A percentile compares a stretch with the other conserved stretches of the same genome.
These are phyloP conservation scores for Volucella bombylans DNA, from an alignment of 2,888 invertebrate genomes.

Conservation along the genomic window DNA sequence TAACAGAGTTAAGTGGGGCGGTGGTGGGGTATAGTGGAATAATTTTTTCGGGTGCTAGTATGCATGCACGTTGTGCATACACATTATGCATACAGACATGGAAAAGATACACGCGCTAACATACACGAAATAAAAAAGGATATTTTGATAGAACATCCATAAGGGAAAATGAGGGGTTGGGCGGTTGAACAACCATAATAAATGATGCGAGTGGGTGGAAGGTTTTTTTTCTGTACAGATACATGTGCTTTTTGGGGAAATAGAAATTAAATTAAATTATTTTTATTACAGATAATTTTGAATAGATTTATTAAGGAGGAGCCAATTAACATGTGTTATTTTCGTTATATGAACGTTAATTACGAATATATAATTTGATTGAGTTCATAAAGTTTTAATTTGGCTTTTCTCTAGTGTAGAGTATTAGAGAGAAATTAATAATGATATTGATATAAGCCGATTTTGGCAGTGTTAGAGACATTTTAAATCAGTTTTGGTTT, in stretches of 20 bases:
- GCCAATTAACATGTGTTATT: slow-evolving; percentile 42
- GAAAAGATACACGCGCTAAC: not conserved
- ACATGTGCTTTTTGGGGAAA: not conserved
- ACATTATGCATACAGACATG: slow-evolving; percentile 2
- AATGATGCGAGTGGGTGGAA: slow-evolving; percentile 19
- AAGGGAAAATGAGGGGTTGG: slow-evolving; percentile 9
- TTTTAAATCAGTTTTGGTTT: too few relatives aligned
- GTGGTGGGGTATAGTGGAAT: not conserved
- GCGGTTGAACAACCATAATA: slow-evolving; percentile 3
- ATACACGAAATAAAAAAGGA: slow-evolving; percentile 2
- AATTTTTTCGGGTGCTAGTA: slow-evolving; percentile 3
- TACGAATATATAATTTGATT: slow-evolving; percentile 20
- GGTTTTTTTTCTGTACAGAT: not conserved
- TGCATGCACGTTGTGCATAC: slow-evolving; percentile 6
- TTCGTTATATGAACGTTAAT: slow-evolving; percentile 34
- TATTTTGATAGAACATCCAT: slow-evolving; percentile 22
- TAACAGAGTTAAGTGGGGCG: slow-evolving; percentile 24
- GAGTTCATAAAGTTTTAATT: not conserved
- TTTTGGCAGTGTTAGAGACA: too few relatives aligned
- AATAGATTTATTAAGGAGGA: slow-evolving; percentile 16
- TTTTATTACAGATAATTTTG: slow-evolving; percentile 4
- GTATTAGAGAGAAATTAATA: not conserved
- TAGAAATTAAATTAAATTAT: not conserved
- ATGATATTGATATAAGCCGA: too few relatives aligned
- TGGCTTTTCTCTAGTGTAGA: not conserved